Base-by-base conservation (phyloP, 2,113 vertebrate species). In the Clupea harengus region DNA sequence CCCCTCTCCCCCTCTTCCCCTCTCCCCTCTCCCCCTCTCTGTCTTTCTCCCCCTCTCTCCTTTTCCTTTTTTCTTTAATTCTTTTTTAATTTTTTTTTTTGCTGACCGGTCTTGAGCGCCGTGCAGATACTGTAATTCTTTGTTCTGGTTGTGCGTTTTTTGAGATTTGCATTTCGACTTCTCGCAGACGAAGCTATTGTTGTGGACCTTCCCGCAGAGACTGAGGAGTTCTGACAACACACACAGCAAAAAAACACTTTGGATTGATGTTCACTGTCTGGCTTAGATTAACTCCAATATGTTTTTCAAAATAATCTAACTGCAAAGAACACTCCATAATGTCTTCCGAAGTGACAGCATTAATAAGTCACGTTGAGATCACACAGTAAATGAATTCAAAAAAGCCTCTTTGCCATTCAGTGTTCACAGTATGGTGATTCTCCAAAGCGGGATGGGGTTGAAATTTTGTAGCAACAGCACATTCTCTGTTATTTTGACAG, bases 51-150 rank as follows among this genome's bases (percentile, higher is more conserved):
- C 64, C 25, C 8, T 28, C 8, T n/a, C 64, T 67, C 64, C 57
- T 64, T 7, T 64, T 22, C 20, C 81, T 80, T 81, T 86, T 86
- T 84, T 82, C 54, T 57, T 28, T 39, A 11, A 8, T 32, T 49
- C 64, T 83, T 81, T 83, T 25, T 7, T 84, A 85, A 87, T 54
- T 28, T 60, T 92, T 93, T 93, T 84, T 94, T 93, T 93, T 93
- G 94, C 92, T 91, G 87, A 88, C 88, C 85, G 52, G 75, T 84
- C 44, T 81, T 85, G 91, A 91, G 90, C 89, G 50, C 86, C 85
- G 9, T 89, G 93, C 93, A 93, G 91, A 94, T 88, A 90, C 86
- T 87, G 89, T 86, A 67, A 81, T 94, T 89, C 91, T 92, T 92
- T 93, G 90, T 93, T 92, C 90, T 57, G 72, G 85, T 82, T 87